Evolutionary conservation across 92 coral and sea anemone species (phyloP), one percentile per base, ranked within the genome.

Genomic region (Heteractis magnifica): DNA sequence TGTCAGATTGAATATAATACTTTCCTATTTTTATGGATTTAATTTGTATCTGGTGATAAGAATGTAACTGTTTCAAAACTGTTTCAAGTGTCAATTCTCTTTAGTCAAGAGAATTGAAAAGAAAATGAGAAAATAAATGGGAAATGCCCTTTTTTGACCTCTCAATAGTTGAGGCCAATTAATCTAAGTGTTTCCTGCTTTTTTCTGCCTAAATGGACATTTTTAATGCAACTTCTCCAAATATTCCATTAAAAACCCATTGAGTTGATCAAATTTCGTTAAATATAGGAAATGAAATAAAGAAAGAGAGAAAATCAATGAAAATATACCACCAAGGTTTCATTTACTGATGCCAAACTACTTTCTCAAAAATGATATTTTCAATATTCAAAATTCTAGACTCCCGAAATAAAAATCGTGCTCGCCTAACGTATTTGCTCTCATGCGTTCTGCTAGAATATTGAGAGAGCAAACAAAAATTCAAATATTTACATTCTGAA

Each of bases 221-320:
- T 64, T 20, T 49, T n/a, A 60, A 79, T 79, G 74, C 60, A 79
- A 51, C 52, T 53, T 34, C 7, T 76, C 75, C 75, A 71, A 60
- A 79, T 79, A 60, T 60, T 72, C 50, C 58, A 60, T 79, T 64
- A 49, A 19, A 41, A 79, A 64, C 73, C 16, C 73, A 79, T 71
- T 64, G 58, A 41, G 56, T 70, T 81, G 72, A 79, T 49, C 41
- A 72, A 79, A 65, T 62, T 44, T 49, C 56, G 53, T 9, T 5
- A 20, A 81, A 68, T 51, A 81, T 4, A 79, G 83, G 83, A 79
- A 79, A 64, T 79, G 75, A 65, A 64, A 79, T 48, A 59, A 76
- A 26, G 65, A 21, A 76, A 0, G 26, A 50, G 6, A 48, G 71
- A 60, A 64, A 79, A 64, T 11, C 23, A 55, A 26, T 12, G 49